Evolutionary conservation across 1,140 invertebrate species (phyloP), one percentile per base, ranked within the genome.

Genomic region (Drosophila sp.): DNA sequence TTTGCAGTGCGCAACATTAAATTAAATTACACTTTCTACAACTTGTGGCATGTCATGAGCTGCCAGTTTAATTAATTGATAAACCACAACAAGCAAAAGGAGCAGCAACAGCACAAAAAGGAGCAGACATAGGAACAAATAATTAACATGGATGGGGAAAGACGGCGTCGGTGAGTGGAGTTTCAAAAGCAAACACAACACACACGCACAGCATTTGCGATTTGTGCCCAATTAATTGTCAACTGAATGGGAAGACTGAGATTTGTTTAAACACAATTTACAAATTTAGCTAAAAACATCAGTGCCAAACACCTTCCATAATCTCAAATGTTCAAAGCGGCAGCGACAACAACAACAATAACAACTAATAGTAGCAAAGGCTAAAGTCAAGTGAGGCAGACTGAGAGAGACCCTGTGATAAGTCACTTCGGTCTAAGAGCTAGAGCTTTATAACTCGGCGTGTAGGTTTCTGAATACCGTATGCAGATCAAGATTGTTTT

Each of bases 261-360:
- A 54, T 59, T 59, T 58, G 38, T 34, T 46, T 13, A 53, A 7
- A 57, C 54, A 62, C 61, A 70, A 81, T 75, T 81, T 82, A 78
- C 82, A 82, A 77, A 83, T 76, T 76, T 71, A 83, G 74, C 53
- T 29, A 56, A 27, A 59, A 59, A 76, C 73, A 72, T 72, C 73
- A 51, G 57, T 69, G 64, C 50, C 72, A 86, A 86, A 86, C 82
- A 86, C 82, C 82, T 86, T 82, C 82, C 82, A 87, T 87, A 78
- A 86, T 70, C 57, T 21, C 21, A 21, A 21, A 83, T 83, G 77
- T 83, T 87, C 78, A 86, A 84, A 86, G 81, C 81, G 69, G 64
- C 66, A 65, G 8, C 27, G 27, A 29, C 69, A 46, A 45, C 63
- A 43, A n/a, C 46, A 27, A 50, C 46, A 32, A 18, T n/a, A 38